phyloP scores from a whole-genome alignment of 2,888 invertebrate species.

The Camponotus fellah region DNA sequence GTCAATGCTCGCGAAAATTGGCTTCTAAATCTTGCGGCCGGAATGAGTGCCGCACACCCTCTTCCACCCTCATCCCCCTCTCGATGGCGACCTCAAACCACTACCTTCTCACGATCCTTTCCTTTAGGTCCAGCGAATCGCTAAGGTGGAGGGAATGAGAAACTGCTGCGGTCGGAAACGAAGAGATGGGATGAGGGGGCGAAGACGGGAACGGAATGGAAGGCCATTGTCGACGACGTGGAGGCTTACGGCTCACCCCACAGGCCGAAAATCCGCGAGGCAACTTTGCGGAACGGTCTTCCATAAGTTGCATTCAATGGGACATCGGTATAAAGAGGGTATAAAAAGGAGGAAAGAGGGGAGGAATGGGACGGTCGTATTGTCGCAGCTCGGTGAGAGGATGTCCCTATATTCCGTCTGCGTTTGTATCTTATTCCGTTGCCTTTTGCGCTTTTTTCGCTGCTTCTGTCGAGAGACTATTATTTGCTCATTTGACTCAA shows the following conservation, averaged over 20 bases:
- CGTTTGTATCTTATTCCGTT: slow-evolving; percentile 56
- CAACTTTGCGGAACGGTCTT: slow-evolving; percentile 81
- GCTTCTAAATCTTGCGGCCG: slow-evolving; percentile 84
- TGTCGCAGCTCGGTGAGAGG: slow-evolving; percentile 54
- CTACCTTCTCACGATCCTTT: slow-evolving; percentile 63
- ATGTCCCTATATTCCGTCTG: slow-evolving; percentile 47
- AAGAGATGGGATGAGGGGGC: slow-evolving; percentile 37
- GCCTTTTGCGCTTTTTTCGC: slow-evolving; percentile 31
- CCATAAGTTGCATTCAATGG: slow-evolving; percentile 83
- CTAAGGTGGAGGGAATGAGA: slow-evolving; percentile 77
- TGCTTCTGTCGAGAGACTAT: slow-evolving; percentile 14
- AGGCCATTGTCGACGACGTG: slow-evolving; percentile 80
- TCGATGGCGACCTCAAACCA: slow-evolving; percentile 44
- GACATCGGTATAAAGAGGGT: slow-evolving; percentile 82
- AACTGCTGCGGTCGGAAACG: slow-evolving; percentile 74
- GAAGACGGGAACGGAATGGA: slow-evolving; percentile 48
- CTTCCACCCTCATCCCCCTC: slow-evolving; percentile 45
- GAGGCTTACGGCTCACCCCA: slow-evolving; percentile 75
- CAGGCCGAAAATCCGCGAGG: slow-evolving; percentile 76
- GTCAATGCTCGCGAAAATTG: slow-evolving; percentile 84
- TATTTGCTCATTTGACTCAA: slow-evolving; percentile 51
- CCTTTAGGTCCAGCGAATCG: slow-evolving; percentile 59
- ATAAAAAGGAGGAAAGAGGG: slow-evolving; percentile 65
- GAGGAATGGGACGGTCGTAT: slow-evolving; percentile 65
- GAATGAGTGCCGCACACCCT: slow-evolving; percentile 78